Evolutionary conservation across 1,140 invertebrate genomes (phyloP).

Genomic region (Aphidius ervi): DNA sequence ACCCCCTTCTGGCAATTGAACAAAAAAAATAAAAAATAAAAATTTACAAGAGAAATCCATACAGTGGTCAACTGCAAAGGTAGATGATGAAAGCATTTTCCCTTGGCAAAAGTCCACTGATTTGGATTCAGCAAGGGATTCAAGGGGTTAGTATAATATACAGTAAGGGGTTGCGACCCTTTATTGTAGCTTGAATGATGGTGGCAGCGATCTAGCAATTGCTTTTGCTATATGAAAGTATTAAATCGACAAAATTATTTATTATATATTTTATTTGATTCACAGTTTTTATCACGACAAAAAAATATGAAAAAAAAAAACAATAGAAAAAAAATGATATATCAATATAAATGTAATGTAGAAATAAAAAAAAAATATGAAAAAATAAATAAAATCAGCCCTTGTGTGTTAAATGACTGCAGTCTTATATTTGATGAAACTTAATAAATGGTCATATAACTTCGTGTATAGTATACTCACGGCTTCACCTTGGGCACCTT

Average conservation of each 20-base stretch:
- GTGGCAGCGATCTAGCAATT: slow-evolving; percentile 14
- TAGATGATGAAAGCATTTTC: slow-evolving; percentile 9
- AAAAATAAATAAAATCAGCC: neutral
- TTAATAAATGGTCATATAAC: slow-evolving; percentile 19
- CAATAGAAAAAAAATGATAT: neutral
- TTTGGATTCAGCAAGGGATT: neutral
- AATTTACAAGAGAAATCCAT: neutral
- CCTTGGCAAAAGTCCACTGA: slow-evolving; percentile 20
- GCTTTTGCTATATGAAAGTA: slow-evolving; percentile 1
- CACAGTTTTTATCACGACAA: too few species aligned
- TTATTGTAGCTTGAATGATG: slow-evolving; percentile 14
- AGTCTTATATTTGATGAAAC: slow-evolving; percentile 7
- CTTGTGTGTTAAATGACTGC: neutral
- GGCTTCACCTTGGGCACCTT: slow-evolving; percentile 80
- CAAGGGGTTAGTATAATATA: neutral
- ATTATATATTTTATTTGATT: too few species aligned
- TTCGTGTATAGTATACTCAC: slow-evolving; percentile 61
- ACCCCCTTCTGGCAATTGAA: too few species aligned
- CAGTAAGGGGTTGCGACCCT: slow-evolving; percentile 16
- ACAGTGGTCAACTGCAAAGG: slow-evolving; percentile 8
- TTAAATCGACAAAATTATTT: neutral
- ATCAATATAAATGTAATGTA: neutral
- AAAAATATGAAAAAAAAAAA: too few species aligned
- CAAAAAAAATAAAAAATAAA: neutral
- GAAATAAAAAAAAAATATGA: neutral